Conservation (phyloP, 2,888 invertebrate species). For the Phortica okadai region DNA sequence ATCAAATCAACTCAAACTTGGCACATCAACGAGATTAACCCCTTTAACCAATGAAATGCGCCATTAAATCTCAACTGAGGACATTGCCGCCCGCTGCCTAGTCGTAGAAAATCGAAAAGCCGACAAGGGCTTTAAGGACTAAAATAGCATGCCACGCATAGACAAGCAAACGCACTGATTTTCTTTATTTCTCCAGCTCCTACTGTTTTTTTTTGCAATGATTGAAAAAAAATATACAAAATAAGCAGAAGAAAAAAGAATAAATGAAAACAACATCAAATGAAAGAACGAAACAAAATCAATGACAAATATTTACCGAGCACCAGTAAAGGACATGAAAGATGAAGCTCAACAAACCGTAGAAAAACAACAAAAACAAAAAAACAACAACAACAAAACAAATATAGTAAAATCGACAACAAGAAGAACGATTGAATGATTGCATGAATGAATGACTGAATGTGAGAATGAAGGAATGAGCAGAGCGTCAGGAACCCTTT, state of each 20-base stretch:
- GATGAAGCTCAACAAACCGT: neutral
- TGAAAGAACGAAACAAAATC: slow-evolving; percentile 12
- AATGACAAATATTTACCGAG: slow-evolving; percentile 8
- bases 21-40: neutral
- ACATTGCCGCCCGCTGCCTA: neutral
- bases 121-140: no score
- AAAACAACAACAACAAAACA: neutral
- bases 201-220: neutral
- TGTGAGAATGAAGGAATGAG: neutral
- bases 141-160: no score
- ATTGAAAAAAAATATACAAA: neutral
- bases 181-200: no score
- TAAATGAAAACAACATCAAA: neutral
- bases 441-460: neutral
- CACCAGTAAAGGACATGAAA: neutral
- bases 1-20: slow-evolving; percentile 3
- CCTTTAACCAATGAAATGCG: slow-evolving; percentile 9
- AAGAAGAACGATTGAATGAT: slow-evolving; percentile 3
- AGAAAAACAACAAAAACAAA: neutral
- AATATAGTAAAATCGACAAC: neutral
- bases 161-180: no score
- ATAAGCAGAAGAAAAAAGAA: neutral
- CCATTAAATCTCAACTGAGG: slow-evolving; percentile 5
- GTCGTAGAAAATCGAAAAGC: no score
- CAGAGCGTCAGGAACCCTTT: neutral